These are phyloP conservation scores for Drosophila tanythrix DNA, from an alignment of 2,888 invertebrate genomes.

Conservation along the genomic window DNA sequence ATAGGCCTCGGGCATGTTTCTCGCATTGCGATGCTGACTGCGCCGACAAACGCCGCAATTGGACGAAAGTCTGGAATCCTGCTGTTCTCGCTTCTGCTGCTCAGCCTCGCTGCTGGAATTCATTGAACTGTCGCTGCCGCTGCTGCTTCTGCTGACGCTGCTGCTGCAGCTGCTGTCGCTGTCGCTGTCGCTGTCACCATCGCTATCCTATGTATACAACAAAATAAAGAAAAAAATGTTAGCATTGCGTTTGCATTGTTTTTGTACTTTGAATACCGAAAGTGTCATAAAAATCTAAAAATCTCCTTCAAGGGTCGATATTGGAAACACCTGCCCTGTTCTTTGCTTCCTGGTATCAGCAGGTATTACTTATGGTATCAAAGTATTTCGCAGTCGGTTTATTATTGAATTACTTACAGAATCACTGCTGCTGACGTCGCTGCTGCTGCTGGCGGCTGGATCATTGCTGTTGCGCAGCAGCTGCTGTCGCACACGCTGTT, in stretches of 20 bases:
- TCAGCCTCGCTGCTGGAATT: conserved; percentile 71
- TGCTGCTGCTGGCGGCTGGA: conserved; percentile 46
- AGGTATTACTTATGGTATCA: neutral
- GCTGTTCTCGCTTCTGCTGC: conserved; percentile 48
- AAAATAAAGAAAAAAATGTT: neutral
- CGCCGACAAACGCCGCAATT: conserved; percentile 87
- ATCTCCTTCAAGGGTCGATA: too few species aligned
- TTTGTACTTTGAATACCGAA: neutral
- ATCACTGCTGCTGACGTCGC: conserved; percentile 56
- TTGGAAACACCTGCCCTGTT: too few species aligned
- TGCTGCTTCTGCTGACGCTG: conserved; percentile 50
- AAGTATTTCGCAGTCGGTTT: neutral
- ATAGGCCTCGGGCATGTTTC: conserved; percentile 87
- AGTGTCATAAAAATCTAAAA: too few species aligned
- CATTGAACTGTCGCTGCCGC: conserved; percentile 36
- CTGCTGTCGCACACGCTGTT: conserved; percentile 49
- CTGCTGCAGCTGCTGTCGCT: conserved; percentile 56
- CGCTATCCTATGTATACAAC: conserved; percentile 56
- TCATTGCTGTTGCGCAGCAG: conserved; percentile 38
- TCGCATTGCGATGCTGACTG: conserved; percentile 87
- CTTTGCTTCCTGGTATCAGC: too few species aligned
- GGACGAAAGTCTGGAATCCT: conserved; percentile 53
- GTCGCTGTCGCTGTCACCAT: conserved; percentile 58
- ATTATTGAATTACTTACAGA: conserved; percentile 54
- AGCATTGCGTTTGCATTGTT: neutral